Evolutionary conservation across 2,113 vertebrate species (phyloP), one percentile per base, ranked within the genome.

Genomic region (Aegotheles bennettii): DNA sequence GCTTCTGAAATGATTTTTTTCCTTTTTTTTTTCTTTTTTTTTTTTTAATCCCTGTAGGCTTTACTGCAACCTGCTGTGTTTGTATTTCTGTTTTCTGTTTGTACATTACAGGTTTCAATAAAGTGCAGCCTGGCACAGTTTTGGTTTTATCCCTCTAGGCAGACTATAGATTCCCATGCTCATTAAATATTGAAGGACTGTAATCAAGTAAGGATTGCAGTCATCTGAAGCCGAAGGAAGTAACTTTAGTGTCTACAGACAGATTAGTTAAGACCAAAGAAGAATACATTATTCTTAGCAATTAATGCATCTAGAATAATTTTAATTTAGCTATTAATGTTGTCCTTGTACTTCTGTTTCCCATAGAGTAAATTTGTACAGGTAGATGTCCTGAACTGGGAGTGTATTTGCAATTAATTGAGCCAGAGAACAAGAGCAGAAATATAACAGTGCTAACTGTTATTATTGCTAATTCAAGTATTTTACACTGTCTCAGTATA

Each of bases 21-120:
- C 10, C 5, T 28, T 16, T 33, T 28, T 35, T 73, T 75, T 3
- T 13, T 11, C 29, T 20, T 8, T 23, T 1, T 15, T 9, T 11
- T 40, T 16, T 8, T 23, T 1, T 13, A 6, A 96, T 90, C 88
- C 67, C 71, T 80, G 9, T 81, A 82, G 42, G n/a, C 60, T 95
- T 95, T 91, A 57, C 79, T 91, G 13, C 47, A 83, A 82, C 87
- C 23, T 97, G 64, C 87, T 84, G 84, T 96, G 70, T 96, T 97
- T 97, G 90, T 59, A 84, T 94, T 97, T 97, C 92, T 96, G 59
- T 92, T 96, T 96, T 93, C 67, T 97, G 65, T 97, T 94, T 97
- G 57, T 95, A 68, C 74, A 74, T 96, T 95, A 36, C 76, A 84
- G 65, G 79, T 94, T 89, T 97, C 90, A 93, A 43, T 93, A 93